A percentile compares a stretch with the other conserved stretches of the same genome.
Evolutionary conservation across 64 coral and sea anemone species (phyloP).

Genomic region (Porites australiensis): DNA sequence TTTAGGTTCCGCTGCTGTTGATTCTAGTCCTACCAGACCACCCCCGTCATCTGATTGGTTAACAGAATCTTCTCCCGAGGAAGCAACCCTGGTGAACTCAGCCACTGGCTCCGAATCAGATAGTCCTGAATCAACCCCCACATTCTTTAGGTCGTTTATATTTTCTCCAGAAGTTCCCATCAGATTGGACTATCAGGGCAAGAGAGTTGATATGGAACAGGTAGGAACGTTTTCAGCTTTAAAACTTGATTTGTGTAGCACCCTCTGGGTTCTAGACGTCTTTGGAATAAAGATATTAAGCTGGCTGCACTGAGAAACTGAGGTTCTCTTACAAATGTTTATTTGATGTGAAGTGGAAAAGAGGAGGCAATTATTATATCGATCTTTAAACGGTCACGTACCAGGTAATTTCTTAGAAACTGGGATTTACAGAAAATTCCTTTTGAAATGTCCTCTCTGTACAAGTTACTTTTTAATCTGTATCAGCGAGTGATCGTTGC

Average conservation of each 20-base stretch:
- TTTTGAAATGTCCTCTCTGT: too few species aligned
- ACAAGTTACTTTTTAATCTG: too few species aligned
- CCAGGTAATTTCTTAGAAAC: too few species aligned
- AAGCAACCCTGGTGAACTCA: conserved; percentile 64
- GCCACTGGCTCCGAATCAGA: conserved; percentile 44
- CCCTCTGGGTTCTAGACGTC: not conserved
- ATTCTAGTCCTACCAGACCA: conserved; percentile 82
- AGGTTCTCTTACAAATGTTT: too few species aligned
- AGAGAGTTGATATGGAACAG: conserved; percentile 96
- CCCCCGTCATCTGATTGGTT: conserved; percentile 48
- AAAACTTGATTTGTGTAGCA: too few species aligned
- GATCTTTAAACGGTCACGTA: too few species aligned
- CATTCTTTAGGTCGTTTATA: conserved; percentile 92
- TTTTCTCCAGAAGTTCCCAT: conserved; percentile 99
- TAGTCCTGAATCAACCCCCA: conserved; percentile 55
- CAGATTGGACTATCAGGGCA: conserved; percentile 97
- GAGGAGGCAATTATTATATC: too few species aligned
- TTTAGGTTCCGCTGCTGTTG: conserved; percentile 81
- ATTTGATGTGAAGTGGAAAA: too few species aligned
- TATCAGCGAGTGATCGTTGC: too few species aligned
- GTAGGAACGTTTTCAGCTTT: not conserved
- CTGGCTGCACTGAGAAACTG: too few species aligned
- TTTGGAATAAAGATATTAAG: too few species aligned
- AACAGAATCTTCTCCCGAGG: conserved; percentile 43
- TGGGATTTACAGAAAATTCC: too few species aligned